phyloP scores from a whole-genome alignment of 2,797 vertebrate species.

The Xenopus petersii region DNA sequence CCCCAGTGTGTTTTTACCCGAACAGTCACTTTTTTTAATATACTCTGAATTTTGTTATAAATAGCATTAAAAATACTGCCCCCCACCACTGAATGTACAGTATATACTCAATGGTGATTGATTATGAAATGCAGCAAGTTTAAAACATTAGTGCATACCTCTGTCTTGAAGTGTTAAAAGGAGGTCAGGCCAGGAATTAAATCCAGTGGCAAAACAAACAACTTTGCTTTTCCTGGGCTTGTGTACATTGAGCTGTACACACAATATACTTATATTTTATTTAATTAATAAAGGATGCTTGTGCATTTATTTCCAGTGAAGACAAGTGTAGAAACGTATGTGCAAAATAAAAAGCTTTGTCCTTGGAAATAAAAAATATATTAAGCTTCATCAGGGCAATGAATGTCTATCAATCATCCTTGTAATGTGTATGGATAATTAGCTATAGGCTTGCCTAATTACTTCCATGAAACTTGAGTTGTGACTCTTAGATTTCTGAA shows the following conservation, averaged over 20 bases:
- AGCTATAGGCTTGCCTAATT: constrained; percentile 81
- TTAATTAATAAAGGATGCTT: background rate
- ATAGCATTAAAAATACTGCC: too few species aligned
- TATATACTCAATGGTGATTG: too few species aligned
- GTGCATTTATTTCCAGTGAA: background rate
- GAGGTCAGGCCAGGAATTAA: too few species aligned
- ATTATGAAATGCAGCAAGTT: too few species aligned
- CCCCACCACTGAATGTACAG: too few species aligned
- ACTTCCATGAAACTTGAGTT: constrained; percentile 81
- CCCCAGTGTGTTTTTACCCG: too few species aligned
- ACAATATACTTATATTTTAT: background rate
- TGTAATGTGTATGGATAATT: constrained; percentile 82
- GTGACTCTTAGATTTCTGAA: constrained; percentile 75
- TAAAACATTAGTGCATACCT: too few species aligned
- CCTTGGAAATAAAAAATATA: constrained; percentile 32
- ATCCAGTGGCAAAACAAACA: too few species aligned
- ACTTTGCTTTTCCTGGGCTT: too few species aligned
- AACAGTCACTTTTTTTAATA: too few species aligned
- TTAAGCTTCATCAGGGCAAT: constrained; percentile 71
- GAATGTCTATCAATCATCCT: constrained; percentile 84
- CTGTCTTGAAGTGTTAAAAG: too few species aligned
- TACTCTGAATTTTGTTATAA: too few species aligned
- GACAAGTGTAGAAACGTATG: background rate
- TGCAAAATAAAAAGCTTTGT: background rate
- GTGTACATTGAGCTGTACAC: background rate